Evolutionary conservation across 53 echinoderm and acorn worm genomes (phyloP), one percentile per base, ranked within the genome.

Genomic region (Echinometra lucunter): DNA sequence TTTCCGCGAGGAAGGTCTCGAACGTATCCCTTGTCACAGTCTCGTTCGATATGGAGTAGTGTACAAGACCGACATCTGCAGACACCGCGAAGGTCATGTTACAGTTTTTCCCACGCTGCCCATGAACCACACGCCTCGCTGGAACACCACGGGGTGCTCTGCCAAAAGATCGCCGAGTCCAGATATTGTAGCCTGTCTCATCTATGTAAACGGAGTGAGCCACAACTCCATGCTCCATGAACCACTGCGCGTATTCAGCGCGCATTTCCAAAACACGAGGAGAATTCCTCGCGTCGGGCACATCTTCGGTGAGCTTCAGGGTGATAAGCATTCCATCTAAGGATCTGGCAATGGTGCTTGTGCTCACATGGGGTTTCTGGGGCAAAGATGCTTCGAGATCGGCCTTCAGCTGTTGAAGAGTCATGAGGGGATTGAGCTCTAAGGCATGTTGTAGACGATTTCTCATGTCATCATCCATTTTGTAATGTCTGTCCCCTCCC

Each of bases 1-100:
- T 95, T 49, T 6, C 42, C 12, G 75, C 90, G 0, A 95, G 80
- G 38, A 95, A 89, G 45, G 45, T 49, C 45, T 95, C 40, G 32
- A 89, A 95, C 45, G 42, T 57, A 16, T 89, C 89, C 32, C 75
- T 34, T 55, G 95, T 49, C 1, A 89, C 74, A 35, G 95, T 88
- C 35, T 88, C 27, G 17, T 6, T 42, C 23, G 53, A 19, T 18
- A 88, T 28, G 7, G 32, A 16, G 57, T 88, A 32, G 53, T 88
- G 55, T 4, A 88, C 19, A 27, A 88, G 53, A 19, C 88, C 88
- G 5, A 28, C 56, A 27, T 55, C 88, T 19, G 9, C 10, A 15
- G 49, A 88, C 18, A 88, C 72, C 10, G 92, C 92, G 17, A 92
- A 45, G 23, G 67, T 92, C 37, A 92, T 44, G 42, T 35, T 92